phyloP scores from a whole-genome alignment of 2,113 vertebrate genomes.

The Xenotilapia flavipinnis region DNA sequence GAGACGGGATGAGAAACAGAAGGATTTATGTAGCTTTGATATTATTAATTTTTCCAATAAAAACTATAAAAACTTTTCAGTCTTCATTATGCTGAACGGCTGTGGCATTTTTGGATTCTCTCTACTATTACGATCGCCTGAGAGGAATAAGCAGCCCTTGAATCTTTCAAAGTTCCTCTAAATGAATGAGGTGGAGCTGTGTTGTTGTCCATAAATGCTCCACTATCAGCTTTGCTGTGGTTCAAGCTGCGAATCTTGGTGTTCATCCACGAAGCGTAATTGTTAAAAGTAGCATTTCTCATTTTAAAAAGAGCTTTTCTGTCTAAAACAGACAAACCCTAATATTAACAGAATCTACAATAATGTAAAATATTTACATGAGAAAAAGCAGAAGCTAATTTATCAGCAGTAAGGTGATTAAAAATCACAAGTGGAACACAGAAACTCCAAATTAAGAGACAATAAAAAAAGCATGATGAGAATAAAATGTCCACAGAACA shows the following conservation, averaged over 20 bases:
- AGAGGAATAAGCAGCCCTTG: neutral
- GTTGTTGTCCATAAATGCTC: neutral
- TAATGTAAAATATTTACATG: neutral
- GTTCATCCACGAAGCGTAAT: accelerated
- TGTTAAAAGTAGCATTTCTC: neutral
- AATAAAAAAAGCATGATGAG: neutral
- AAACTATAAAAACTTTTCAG: neutral
- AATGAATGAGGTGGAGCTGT: neutral
- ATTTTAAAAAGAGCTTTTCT: accelerated
- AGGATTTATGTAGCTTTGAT: neutral
- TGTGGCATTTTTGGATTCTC: accelerated
- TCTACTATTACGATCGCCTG: accelerated
- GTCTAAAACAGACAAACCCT: neutral
- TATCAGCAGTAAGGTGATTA: accelerated
- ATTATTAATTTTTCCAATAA: neutral
- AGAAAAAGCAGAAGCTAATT: accelerated
- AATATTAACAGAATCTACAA: neutral
- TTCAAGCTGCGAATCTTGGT: accelerated
- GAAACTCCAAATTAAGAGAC: neutral
- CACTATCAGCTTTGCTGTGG: neutral
- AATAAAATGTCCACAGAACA: accelerated
- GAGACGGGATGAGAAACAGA: accelerated
- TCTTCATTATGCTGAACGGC: accelerated
- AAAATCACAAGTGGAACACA: neutral
- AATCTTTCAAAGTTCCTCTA: neutral